phyloP scores from a whole-genome alignment of 2,797 vertebrate species.

The Liasis olivaceus region DNA sequence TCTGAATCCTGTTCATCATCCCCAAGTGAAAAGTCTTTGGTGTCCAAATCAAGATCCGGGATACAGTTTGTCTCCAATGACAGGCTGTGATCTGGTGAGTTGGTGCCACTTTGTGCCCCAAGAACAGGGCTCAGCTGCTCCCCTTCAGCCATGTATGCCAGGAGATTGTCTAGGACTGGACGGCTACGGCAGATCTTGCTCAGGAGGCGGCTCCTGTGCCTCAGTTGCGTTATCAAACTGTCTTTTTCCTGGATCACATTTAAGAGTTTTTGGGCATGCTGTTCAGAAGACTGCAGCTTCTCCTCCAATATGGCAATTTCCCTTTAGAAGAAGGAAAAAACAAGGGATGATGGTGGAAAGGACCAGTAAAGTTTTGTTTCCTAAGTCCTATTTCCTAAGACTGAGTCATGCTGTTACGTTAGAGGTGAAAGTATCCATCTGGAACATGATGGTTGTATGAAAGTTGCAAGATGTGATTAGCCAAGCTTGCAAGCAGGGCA shows the following conservation, averaged over 20 bases:
- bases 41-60: constrained; percentile 64
- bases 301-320: constrained; percentile 75
- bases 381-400: not conserved
- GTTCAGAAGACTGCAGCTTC: constrained; percentile 76
- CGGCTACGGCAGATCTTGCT: constrained; percentile 76
- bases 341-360: not conserved
- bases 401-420: not conserved
- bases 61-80: constrained; percentile 61
- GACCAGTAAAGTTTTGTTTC: not conserved
- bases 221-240: constrained; percentile 70
- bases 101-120: constrained; percentile 29
- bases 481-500: not conserved
- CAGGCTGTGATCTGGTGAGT: constrained; percentile 55
- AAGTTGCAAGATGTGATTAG: not conserved
- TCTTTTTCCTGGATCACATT: constrained; percentile 74
- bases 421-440: not conserved
- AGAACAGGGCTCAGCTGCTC: constrained; percentile 72
- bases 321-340: constrained; percentile 51
- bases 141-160: constrained; percentile 77
- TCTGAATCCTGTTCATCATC: constrained; percentile 70
- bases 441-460: not conserved
- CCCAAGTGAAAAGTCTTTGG: constrained; percentile 72
- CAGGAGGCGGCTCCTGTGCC: constrained; percentile 76
- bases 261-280: constrained; percentile 71
- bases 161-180: constrained; percentile 72